A percentile compares a stretch with the other conserved stretches of the same genome.
Evolutionary conservation across 2,888 invertebrate genomes (phyloP).

Genomic region (Drosophila seclusa): DNA sequence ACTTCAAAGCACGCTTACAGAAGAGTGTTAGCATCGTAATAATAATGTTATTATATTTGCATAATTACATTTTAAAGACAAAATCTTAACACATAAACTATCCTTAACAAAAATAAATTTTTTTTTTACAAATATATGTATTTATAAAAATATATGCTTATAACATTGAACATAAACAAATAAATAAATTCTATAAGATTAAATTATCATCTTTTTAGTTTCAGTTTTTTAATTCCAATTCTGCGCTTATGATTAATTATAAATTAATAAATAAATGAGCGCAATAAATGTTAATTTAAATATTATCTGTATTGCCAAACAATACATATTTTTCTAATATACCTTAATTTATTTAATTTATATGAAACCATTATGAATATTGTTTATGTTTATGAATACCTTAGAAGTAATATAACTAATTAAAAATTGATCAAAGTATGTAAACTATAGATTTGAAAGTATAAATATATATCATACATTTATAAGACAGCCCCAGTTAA

Average conservation of each 20-base stretch:
- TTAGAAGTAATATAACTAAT: neutral
- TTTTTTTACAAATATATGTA: neutral
- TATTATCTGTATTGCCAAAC: neutral
- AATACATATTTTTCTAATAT: neutral
- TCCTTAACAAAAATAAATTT: neutral
- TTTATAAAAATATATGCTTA: no score
- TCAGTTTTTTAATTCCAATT: neutral
- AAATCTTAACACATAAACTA: neutral
- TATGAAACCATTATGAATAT: neutral
- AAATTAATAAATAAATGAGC: neutral
- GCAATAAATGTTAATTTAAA: neutral
- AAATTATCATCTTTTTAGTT: neutral
- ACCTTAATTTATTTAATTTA: neutral
- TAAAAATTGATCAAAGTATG: neutral
- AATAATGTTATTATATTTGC: neutral
- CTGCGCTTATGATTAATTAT: neutral
- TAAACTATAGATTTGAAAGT: neutral
- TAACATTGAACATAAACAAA: neutral
- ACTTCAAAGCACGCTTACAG: conserved; percentile 25
- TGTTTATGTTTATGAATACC: neutral
- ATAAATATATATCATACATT: neutral
- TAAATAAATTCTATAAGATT: neutral
- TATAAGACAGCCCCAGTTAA: neutral
- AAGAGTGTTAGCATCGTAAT: neutral
- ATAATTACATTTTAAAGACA: neutral